These are phyloP conservation scores for Morpho helenor DNA, from an alignment of 2,888 invertebrate species.

Conservation along the genomic window DNA sequence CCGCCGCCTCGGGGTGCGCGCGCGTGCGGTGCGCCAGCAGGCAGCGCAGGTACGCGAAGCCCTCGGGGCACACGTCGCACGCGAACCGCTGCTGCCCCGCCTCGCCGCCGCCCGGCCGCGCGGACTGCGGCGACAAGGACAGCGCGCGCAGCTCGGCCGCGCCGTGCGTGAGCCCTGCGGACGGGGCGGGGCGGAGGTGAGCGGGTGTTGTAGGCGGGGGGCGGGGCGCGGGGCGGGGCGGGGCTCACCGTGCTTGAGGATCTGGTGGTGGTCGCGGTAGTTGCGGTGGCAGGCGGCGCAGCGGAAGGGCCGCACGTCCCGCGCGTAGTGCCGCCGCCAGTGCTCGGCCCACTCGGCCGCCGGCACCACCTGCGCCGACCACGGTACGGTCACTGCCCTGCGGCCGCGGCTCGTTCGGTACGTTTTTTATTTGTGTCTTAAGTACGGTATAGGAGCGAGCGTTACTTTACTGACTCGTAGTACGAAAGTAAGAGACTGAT, in stretches of 20 bases:
- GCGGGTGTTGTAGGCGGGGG: too few species aligned
- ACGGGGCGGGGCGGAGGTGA: too few species aligned
- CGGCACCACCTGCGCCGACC: constrained; percentile 35
- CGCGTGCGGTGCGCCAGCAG: constrained; percentile 59
- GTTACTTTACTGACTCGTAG: too few species aligned
- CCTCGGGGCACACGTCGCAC: constrained; percentile 68
- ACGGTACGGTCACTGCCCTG: background rate
- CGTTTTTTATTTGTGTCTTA: too few species aligned
- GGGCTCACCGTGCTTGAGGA: constrained; percentile 60
- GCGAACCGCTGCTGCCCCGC: constrained; percentile 53
- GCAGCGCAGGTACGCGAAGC: constrained; percentile 66
- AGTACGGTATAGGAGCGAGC: too few species aligned
- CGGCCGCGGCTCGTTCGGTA: background rate
- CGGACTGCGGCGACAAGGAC: constrained; percentile 13
- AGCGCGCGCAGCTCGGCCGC: constrained; percentile 27
- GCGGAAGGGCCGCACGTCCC: constrained; percentile 63
- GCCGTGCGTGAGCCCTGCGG: constrained; percentile 52
- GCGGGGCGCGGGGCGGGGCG: too few species aligned
- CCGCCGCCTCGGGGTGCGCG: constrained; percentile 56
- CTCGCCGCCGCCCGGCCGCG: constrained; percentile 25
- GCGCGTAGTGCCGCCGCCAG: constrained; percentile 62
- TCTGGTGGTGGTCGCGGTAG: constrained; percentile 61
- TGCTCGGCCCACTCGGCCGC: constrained; percentile 50
- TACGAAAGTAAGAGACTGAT: too few species aligned
- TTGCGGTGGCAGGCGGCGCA: constrained; percentile 68